A percentile compares a stretch with the other conserved stretches of the same genome.
Conservation (phyloP, 2,888 invertebrate genomes). For the Polydrusus tereticollis region DNA sequence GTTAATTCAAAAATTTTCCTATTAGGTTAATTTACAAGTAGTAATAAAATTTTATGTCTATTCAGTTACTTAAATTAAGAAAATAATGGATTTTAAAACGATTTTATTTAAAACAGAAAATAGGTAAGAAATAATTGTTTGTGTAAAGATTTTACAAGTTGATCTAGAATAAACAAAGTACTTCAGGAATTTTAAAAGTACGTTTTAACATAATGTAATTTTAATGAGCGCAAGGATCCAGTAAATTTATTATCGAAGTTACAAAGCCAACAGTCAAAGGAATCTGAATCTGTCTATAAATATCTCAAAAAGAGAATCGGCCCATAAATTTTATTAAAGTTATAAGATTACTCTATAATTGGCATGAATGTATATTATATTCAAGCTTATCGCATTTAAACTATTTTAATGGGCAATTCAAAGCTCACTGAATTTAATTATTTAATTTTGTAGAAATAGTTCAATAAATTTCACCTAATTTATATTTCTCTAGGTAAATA, state of each 20-base stretch:
- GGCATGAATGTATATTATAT: slow-evolving; percentile 31
- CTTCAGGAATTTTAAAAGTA: too few relatives aligned
- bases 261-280: slow-evolving; percentile 21
- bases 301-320: slow-evolving; percentile 40
- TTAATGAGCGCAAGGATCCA: background rate
- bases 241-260: background rate
- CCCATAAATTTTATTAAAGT: slow-evolving; percentile 32
- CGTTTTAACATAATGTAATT: background rate
- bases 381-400: slow-evolving; percentile 28
- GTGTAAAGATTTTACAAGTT: too few relatives aligned
- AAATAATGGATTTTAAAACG: too few relatives aligned
- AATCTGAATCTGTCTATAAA: slow-evolving; percentile 39
- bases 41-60: slow-evolving; percentile 2
- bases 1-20: background rate
- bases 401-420: slow-evolving; percentile 41
- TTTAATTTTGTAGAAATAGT: background rate
- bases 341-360: slow-evolving; percentile 31
- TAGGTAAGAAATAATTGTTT: too few relatives aligned
- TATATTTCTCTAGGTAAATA: too few relatives aligned
- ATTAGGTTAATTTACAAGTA: background rate
- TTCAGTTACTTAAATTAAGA: background rate
- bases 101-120: too few relatives aligned
- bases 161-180: too few relatives aligned
- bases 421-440: slow-evolving; percentile 15
- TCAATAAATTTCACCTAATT: background rate